Percentiles rank a stretch among this genome's conserved stretches.
Conservation (phyloP, 2,797 vertebrate species). For the Cyprinella venusta region DNA sequence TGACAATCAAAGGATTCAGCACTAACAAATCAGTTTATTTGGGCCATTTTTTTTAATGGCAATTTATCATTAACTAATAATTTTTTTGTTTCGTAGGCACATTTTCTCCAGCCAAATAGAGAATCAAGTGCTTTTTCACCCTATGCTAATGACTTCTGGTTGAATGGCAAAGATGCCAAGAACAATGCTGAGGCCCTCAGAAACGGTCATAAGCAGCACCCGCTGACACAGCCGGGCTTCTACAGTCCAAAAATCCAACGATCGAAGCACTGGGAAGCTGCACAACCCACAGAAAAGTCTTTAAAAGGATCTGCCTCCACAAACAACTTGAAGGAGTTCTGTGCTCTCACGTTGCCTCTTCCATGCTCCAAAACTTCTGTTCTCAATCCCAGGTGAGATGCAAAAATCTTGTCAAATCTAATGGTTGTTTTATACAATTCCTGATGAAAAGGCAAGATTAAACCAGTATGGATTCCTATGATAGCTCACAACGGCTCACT, state of each 20-base stretch:
- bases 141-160: conserved; percentile 45
- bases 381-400: conserved; percentile 58
- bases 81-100: conserved; percentile 44
- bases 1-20: neutral
- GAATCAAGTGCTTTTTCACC: conserved; percentile 50
- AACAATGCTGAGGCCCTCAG: conserved; percentile 36
- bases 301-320: conserved; percentile 24
- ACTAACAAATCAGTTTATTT: neutral
- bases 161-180: conserved; percentile 42
- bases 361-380: conserved; percentile 50
- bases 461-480: neutral
- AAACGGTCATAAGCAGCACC: conserved; percentile 36
- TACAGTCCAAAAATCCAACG: conserved; percentile 55
- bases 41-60: neutral
- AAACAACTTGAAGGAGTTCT: conserved; percentile 38
- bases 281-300: conserved; percentile 17
- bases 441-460: neutral
- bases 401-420: neutral
- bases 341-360: conserved; percentile 50
- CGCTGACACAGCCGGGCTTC: conserved; percentile 55
- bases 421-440: neutral
- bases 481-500: neutral
- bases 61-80: neutral
- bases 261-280: conserved; percentile 43
- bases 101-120: conserved; percentile 55